Base-by-base conservation (phyloP, 2,888 invertebrate genomes). In the Dolichopus griseipennis region DNA sequence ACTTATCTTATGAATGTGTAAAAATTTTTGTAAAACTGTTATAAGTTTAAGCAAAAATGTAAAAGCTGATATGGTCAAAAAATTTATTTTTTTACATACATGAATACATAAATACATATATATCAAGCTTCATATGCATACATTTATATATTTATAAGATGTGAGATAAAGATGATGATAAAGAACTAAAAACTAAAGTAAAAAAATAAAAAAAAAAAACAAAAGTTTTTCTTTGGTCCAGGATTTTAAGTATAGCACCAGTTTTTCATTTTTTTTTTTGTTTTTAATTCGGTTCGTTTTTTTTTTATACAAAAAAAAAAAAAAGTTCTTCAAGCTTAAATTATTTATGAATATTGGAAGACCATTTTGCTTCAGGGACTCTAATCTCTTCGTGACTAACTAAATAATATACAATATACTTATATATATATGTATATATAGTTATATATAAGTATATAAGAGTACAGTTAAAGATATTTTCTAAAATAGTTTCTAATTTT, bases 261-360 rank as follows among this genome's bases (percentile, higher is more conserved):
- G 37, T 12, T 37, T 37, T 1, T 8, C 18, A 18, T 52, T 52
- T 52, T 7, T 37, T 52, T 52, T 52, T 18, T 52, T 2, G 15
- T 18, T 15, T 52, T 43, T 43, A 10, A 43, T 15, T 43, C 15
- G 6, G 7, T 43, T 43, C 12, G 3, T 43, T 43, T 43, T 43
- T 52, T 37, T 37, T 2, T 37, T 37, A 7, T 37, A 7, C 12
- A 12, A 9, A 5, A 37, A 70, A 70, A 68, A 37, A 41, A 9
- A 66, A 70, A 70, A 68, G 67, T 70, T 68, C 65, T 27, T 27
- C 22, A 68, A 68, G 43, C 68, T 69, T 71, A 71, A 71, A 71
- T 70, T 71, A 71, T 71, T 71, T 71, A 71, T 71, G 69, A 71
- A 70, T 71, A 71, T 70, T 70, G 71, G 69, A 71, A 71, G 68